phyloP scores from a whole-genome alignment of 2,888 invertebrate genomes.

The Pachydiplax longipennis region DNA sequence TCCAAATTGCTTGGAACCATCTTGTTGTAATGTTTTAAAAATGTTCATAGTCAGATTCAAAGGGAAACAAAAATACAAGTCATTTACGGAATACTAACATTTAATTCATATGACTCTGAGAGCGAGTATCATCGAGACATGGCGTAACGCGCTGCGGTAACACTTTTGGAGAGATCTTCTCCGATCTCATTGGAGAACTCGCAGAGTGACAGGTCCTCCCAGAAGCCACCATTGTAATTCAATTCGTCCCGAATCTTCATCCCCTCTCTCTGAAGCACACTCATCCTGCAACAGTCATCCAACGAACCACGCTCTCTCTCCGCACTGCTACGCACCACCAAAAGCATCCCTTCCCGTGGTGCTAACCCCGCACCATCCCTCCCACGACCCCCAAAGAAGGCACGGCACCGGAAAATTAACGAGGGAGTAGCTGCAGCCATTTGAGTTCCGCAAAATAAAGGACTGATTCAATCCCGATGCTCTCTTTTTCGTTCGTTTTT shows the following conservation, averaged over 20 bases:
- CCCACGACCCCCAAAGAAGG: background rate
- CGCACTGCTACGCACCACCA: background rate
- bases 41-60: too few species aligned
- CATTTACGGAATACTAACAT: too few species aligned
- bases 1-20: too few species aligned
- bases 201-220: background rate
- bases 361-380: background rate
- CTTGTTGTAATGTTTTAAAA: too few species aligned
- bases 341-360: background rate
- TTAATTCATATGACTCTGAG: too few species aligned
- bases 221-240: background rate
- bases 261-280: background rate
- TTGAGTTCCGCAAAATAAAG: constrained; percentile 14
- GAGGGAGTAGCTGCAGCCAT: constrained; percentile 35
- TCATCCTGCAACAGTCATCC: background rate
- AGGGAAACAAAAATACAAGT: too few species aligned
- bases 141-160: background rate
- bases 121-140: too few species aligned
- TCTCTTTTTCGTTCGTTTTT: background rate
- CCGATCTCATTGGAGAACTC: background rate
- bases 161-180: background rate
- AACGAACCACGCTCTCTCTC: background rate
- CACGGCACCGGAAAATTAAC: constrained; percentile 40
- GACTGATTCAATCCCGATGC: constrained; percentile 19
- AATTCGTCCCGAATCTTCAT: background rate